phyloP scores from a whole-genome alignment of 2,113 vertebrate species.

The Gorsachius goisagi region DNA sequence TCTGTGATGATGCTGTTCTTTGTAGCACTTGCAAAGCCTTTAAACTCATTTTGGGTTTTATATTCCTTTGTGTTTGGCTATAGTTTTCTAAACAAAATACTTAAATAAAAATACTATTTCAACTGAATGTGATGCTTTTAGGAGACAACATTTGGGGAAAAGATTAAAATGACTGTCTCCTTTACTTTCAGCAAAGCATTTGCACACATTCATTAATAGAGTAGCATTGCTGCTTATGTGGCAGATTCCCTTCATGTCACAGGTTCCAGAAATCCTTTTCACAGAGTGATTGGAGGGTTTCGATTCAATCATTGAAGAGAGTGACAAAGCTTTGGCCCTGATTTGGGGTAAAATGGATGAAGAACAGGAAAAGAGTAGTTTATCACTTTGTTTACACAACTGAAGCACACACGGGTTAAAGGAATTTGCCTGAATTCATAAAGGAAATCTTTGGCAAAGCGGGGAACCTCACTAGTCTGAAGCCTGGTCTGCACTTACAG shows the following conservation, averaged over 20 bases:
- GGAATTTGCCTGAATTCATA: not conserved
- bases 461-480: not conserved
- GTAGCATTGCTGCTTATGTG: not conserved
- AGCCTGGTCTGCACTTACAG: not conserved
- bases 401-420: not conserved
- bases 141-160: not conserved
- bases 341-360: not conserved
- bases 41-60: not conserved
- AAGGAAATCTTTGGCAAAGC: not conserved
- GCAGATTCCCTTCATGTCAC: not conserved
- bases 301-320: not conserved
- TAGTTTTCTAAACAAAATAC: not conserved
- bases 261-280: not conserved
- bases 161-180: not conserved
- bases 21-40: not conserved
- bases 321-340: not conserved
- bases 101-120: not conserved
- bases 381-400: not conserved
- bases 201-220: not conserved
- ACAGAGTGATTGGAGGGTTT: not conserved
- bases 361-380: not conserved
- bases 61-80: not conserved
- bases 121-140: not conserved
- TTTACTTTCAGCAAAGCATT: not conserved
- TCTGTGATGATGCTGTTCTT: not conserved